Evolutionary conservation across 2,888 invertebrate genomes (phyloP), one percentile per base, ranked within the genome.

Genomic region (Melolontha melolontha): DNA sequence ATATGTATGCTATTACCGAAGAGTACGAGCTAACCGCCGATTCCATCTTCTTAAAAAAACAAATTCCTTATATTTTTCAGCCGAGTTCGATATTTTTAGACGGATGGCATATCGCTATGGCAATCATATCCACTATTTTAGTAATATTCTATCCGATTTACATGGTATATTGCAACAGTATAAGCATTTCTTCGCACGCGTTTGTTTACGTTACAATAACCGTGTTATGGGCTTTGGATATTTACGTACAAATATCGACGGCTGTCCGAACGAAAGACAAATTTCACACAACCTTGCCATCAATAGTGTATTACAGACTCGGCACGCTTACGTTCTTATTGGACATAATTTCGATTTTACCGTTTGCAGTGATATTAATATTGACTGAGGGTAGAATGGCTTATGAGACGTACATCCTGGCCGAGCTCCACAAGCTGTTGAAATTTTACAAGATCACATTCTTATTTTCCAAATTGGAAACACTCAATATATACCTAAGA

Each of bases 1-100:
- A 75, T 49, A 64, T 71, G 59, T 41, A 76, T 6, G 74, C 73
- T 1, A 64, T 77, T n/a, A 57, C 72, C 1, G 75, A 75, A 52
- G 70, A 73, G 40, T 70, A 71, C 6, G 72, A 74, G 40, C 51
- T 75, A 5, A 70, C 70, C 7, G 69, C 71, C 1, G 75, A 77
- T 54, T 71, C 70, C 1, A 72, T 77, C 14, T 77, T 77, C 47
- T 16, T 75, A n/a, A 74, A 68, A 59, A 54, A 63, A 16, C 71
- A 51, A 6, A 77, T 69, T 49, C 77, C 76, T 6, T 71, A 70
- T 42, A 73, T 77, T 12, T 67, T 77, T n/a, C 73, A 74, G 42
- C 76, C 76, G 5, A 68, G 74, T 7, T 76, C 76, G 5, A 70
- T 75, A 6, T 67, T 77, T 49, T 47, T 75, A 10, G 27, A 52